Conservation (phyloP, 2,113 vertebrate genomes). For the Ifrita kowaldi region DNA sequence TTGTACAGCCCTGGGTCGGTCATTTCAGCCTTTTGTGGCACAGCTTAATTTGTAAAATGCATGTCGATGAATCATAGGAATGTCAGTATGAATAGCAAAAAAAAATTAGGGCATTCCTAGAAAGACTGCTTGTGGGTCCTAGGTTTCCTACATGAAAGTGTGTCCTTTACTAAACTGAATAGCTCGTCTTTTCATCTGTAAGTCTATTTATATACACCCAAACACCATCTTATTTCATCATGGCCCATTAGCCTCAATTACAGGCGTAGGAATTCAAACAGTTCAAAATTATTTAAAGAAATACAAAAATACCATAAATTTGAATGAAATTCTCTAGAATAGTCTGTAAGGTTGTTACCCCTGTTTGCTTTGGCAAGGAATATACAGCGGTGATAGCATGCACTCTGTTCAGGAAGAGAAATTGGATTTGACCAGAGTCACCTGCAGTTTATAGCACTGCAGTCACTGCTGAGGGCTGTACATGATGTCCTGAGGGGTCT, state of each 20-base stretch:
- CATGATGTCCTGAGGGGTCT: constrained; percentile 41
- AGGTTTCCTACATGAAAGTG: background rate
- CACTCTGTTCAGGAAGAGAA: constrained; percentile 36
- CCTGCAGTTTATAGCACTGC: constrained; percentile 73
- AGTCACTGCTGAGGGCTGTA: constrained; percentile 38
- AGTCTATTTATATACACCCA: background rate
- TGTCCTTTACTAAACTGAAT: background rate
- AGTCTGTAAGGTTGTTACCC: constrained; percentile 18
- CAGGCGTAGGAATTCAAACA: background rate
- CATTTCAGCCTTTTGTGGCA: background rate
- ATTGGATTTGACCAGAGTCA: constrained; percentile 68
- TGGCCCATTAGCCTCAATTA: background rate
- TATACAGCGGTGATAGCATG: constrained; percentile 12
- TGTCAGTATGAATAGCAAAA: background rate
- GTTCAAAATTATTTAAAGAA: constrained; percentile 13
- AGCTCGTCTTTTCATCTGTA: background rate
- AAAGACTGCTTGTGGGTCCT: background rate
- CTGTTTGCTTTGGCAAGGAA: constrained; percentile 75
- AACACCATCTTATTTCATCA: background rate
- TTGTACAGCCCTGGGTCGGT: background rate
- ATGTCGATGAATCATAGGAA: background rate
- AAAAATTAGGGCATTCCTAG: background rate
- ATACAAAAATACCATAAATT: background rate
- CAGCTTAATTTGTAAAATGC: background rate
- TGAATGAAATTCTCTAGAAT: constrained; percentile 41